phyloP scores from a whole-genome alignment of 2,113 vertebrate species.

The Oryzias curvinotus region DNA sequence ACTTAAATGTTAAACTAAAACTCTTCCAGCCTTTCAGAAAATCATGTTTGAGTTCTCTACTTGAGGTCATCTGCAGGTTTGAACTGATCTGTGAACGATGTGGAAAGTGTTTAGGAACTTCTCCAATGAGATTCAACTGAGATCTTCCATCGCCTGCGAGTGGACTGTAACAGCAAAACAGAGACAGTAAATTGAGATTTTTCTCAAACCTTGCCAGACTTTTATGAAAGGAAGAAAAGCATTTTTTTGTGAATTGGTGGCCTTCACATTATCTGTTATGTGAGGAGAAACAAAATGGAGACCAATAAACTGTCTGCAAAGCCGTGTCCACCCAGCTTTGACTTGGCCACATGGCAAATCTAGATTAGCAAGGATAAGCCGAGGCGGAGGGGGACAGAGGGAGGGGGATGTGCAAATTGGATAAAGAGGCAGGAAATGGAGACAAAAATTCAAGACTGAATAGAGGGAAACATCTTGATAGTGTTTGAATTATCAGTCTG shows the following conservation, averaged over 20 bases:
- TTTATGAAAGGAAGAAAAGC: slow-evolving; percentile 19
- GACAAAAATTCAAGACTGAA: slow-evolving; percentile 16
- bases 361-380: slow-evolving; percentile 70
- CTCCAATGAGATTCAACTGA: too few species aligned
- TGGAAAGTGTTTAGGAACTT: too few species aligned
- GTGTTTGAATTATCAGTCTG: background rate
- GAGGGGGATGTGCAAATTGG: slow-evolving; percentile 25
- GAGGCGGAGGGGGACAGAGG: slow-evolving; percentile 10
- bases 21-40: slow-evolving; percentile 41
- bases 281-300: slow-evolving; percentile 69
- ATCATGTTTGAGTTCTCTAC: slow-evolving; percentile 31
- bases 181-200: slow-evolving; percentile 18
- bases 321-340: slow-evolving; percentile 45
- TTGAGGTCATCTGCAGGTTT: slow-evolving; percentile 5
- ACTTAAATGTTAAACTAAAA: too few species aligned
- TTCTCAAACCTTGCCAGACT: slow-evolving; percentile 5
- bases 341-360: slow-evolving; percentile 69
- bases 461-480: background rate
- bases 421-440: slow-evolving; percentile 32
- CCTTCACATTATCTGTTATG: slow-evolving; percentile 51
- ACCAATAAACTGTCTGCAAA: slow-evolving; percentile 58
- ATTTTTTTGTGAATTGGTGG: slow-evolving; percentile 50
- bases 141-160: background rate
- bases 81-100: background rate
- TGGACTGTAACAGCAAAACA: slow-evolving; percentile 10